Evolutionary conservation across 2,888 invertebrate genomes (phyloP), one percentile per base, ranked within the genome.

Genomic region (Macaria notata): DNA sequence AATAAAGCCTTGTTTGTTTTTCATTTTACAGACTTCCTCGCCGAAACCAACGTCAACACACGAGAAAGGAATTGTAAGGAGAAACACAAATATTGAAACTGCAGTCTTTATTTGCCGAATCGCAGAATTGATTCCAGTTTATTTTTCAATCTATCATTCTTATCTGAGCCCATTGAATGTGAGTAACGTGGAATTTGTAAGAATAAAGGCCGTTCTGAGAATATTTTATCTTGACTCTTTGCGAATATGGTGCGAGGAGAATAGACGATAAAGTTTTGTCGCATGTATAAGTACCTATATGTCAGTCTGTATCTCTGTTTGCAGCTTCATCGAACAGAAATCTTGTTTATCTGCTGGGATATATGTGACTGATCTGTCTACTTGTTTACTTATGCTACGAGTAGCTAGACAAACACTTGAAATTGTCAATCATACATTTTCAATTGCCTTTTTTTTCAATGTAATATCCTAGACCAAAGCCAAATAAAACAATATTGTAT

Each of bases 111-210:
- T 58, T 54, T 63, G 54, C 49, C 52, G 69, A 72, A 71, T 72
- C 71, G 63, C 53, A 64, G 66, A 71, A 72, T 70, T 65, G 70
- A 70, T 68, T 73, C 63, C 66, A 70, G 71, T 73, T 73, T 73
- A 69, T 71, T 73, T 69, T 73, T 65, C 68, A 68, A 73, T 75
- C 63, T 68, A 65, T 71, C 64, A 69, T 70, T 63, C 66, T 64
- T 68, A 63, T 66, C 69, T 56, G 59, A 60, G 61, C 56, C 64
- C 66, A 69, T 72, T 68, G 60, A 64, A 61, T 64, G 62, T 63
- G 61, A 68, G 65, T 69, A 64, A 65, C 62, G 61, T 59, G 59
- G 65, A 59, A 63, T 72, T 65, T 59, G 52, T 63, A 56, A 54
- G 56, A 54, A 57, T 63, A 59, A 58, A 54, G 42, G 52, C 52